Base-by-base conservation (phyloP, 2,888 invertebrate species). In the Crocallis elinguaria region DNA sequence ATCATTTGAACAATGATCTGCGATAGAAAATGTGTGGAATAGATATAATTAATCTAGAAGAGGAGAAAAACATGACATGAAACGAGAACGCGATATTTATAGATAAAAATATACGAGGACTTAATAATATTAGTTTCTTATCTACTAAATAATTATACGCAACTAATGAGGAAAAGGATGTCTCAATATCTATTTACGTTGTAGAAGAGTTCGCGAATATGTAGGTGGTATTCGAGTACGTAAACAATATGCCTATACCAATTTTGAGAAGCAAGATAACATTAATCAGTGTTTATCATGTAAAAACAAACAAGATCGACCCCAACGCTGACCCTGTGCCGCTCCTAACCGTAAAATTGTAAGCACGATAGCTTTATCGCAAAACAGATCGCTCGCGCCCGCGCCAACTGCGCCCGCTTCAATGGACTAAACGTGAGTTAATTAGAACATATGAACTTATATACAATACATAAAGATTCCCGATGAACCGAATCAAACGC, bases 291-390 rank as follows among this genome's bases (percentile, higher is more conserved):
- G 36, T 29, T 5, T 23, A 44, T 7, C 14, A 23, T 27, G 5
- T 11, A 30, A 37, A 49, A 38, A n/a, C n/a, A 59, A 68, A 65
- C 53, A 65, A 55, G 33, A 25, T n/a, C 32, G 65, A 46, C 53
- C 61, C 60, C 43, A 60, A 19, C 43, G 52, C 45, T 64, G 67
- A 69, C 62, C 66, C 66, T 58, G 64, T n/a, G 58, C 30, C 41
- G 66, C 61, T 21, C 63, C 57, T 53, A 16, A 57, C 57, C 14
- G 41, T 25, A 12, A 23, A 42, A 39, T 55, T 51, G 62, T 62
- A 62, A 71, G 74, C 69, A 66, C 38, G 68, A 74, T 71, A 67
- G 53, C 51, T 55, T 63, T 68, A 72, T 75, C 73, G 36, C 33
- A 17, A 25, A 46, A 56, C 17, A 44, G 42, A 52, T 57, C 46